phyloP scores from a whole-genome alignment of 2,888 invertebrate species.

The Apodemia mormo region DNA sequence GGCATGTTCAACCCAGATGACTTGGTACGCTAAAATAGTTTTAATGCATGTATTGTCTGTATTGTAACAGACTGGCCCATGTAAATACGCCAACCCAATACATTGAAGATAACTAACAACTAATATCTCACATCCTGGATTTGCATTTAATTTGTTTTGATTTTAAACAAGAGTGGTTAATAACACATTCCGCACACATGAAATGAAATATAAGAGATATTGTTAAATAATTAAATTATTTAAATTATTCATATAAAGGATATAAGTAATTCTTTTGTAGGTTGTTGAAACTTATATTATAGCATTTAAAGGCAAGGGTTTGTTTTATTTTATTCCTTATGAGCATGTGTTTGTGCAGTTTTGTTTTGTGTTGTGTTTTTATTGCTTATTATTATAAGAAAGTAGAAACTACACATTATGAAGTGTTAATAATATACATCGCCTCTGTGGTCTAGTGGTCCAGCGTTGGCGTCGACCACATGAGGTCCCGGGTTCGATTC shows the following conservation, averaged over 20 bases:
- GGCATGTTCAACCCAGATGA: conserved; percentile 95
- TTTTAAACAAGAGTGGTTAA: conserved; percentile 46
- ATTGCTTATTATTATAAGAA: conserved; percentile 22
- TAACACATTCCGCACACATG: conserved; percentile 39
- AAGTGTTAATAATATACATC: too few relatives aligned
- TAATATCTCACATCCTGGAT: conserved; percentile 34
- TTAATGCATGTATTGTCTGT: conserved; percentile 68
- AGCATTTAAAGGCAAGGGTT: conserved; percentile 50
- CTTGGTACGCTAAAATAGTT: conserved; percentile 80
- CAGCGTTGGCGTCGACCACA: too few relatives aligned
- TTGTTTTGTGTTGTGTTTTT: conserved; percentile 31
- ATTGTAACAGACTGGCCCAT: conserved; percentile 49
- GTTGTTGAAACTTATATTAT: conserved; percentile 67
- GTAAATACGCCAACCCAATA: conserved; percentile 54
- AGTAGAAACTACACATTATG: not conserved
- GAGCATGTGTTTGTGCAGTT: conserved; percentile 32
- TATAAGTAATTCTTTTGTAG: conserved; percentile 53
- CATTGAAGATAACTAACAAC: conserved; percentile 39
- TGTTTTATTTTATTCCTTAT: conserved; percentile 50
- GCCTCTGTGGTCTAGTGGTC: too few relatives aligned
- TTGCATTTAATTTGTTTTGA: conserved; percentile 44
- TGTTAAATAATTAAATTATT: conserved; percentile 37
- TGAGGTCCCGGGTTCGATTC: too few relatives aligned
- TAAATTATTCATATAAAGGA: conserved; percentile 43
- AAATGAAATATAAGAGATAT: conserved; percentile 34